Percentiles rank a stretch among this genome's conserved stretches.
These are phyloP conservation scores for Prolemur simus DNA, from an alignment of 2,113 vertebrate species.

Conservation along the genomic window DNA sequence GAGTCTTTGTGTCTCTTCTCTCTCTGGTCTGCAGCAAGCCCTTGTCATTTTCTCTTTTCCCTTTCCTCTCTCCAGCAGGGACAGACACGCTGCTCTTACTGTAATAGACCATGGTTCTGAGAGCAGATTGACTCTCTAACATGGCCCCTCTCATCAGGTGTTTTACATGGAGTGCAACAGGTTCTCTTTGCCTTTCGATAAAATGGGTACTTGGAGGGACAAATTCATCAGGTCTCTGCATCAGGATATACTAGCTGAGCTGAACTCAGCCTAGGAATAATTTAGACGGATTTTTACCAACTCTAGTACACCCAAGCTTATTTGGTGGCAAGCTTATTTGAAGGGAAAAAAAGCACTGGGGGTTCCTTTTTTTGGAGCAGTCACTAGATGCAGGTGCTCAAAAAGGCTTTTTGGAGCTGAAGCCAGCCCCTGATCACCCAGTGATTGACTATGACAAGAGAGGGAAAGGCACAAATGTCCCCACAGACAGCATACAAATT, in stretches of 20 bases:
- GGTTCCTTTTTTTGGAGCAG: background rate
- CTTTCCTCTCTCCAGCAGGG: background rate
- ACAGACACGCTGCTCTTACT: background rate
- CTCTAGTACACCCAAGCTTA: background rate
- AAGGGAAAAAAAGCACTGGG: background rate
- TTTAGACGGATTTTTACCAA: background rate
- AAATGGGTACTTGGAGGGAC: background rate
- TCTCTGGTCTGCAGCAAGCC: background rate
- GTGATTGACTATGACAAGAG: constrained; percentile 23
- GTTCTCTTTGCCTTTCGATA: background rate
- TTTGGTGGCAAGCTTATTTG: background rate
- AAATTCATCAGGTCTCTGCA: background rate
- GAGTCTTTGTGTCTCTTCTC: background rate
- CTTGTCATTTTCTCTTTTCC: background rate
- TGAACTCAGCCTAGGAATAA: background rate
- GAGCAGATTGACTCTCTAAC: background rate
- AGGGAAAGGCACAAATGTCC: constrained; percentile 18
- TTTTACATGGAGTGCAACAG: background rate
- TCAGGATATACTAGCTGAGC: background rate
- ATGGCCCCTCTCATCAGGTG: background rate
- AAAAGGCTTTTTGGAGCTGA: background rate
- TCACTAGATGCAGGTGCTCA: background rate
- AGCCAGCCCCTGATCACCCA: background rate
- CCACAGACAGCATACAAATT: background rate
- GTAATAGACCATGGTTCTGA: background rate